Base-by-base conservation (phyloP, 2,113 vertebrate species). In the Turnix velox region DNA sequence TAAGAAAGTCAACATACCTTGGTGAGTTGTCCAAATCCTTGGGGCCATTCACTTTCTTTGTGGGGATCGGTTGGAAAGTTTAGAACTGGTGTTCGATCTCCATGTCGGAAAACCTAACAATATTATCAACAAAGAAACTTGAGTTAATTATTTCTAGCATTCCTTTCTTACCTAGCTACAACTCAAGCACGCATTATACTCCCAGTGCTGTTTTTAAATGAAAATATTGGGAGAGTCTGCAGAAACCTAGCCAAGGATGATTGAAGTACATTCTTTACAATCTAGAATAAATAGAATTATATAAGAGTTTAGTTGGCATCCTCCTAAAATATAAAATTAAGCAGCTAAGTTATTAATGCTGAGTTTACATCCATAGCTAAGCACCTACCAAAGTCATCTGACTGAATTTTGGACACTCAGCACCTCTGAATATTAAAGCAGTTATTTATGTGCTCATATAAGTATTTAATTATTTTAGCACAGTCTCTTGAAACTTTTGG, bases 1-100 rank as follows among this genome's bases (percentile, higher is more conserved):
- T 63, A 79, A 78, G 59, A 87, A 96, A 92, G 58, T 24, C 28
- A 79, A 76, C 97, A 28, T 95, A 99, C 98, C 98, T 98, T 97
- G 8, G 98, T 99, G 72, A 99, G 98, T 69, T 99, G 98, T 84
- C 98, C 98, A 75, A 98, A 99, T 72, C 98, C 98, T 61, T 98
- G 98, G 13, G 98, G 98, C 98, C 98, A 99, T 57, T 98, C 97
- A 2, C 97, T 96, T 93, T 99, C 98, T 73, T 97, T 97, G 84
- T 98, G 97, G 39, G 96, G 97, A 90, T 99, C 98, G 4, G 95
- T 98, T 68, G 98, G 99, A 87, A 98, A 99, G 12, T 97, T 98
- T 78, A 98, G 94, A 37, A 98, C 94, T 5, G 99, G 98, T 31
- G 98, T 98, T 96, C 98, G 97, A 95, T 99, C 98, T 42, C 98